These are phyloP conservation scores for Psephotus haematonotus DNA, from an alignment of 2,113 vertebrate genomes.

Conservation along the genomic window DNA sequence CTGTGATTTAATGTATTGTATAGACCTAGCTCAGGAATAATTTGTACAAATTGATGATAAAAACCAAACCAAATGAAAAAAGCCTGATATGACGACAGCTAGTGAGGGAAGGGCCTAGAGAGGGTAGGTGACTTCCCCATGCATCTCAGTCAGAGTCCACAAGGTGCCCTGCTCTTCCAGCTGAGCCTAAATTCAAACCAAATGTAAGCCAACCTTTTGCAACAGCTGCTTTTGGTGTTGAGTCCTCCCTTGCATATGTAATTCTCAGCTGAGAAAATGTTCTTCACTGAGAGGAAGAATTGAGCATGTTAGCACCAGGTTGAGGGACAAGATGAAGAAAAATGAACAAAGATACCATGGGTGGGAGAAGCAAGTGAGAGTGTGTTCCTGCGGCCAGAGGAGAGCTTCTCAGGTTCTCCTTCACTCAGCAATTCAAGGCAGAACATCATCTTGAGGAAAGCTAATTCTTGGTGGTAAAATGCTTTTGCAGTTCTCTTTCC, in stretches of 20 bases:
- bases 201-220: not conserved
- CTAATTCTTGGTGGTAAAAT: not conserved
- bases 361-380: not conserved
- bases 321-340: not conserved
- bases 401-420: not conserved
- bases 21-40: not conserved
- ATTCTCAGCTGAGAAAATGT: not conserved
- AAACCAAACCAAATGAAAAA: not conserved
- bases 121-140: not conserved
- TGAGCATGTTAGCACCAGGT: not conserved
- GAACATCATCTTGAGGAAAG: not conserved
- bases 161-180: not conserved
- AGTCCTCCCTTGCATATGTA: not conserved
- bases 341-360: not conserved
- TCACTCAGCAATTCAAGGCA: not conserved
- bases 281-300: not conserved
- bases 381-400: not conserved
- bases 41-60: conserved; percentile 5
- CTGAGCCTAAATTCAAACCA: not conserved
- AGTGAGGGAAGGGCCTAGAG: not conserved
- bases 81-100: not conserved
- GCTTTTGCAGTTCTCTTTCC: not conserved
- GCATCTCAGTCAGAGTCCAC: not conserved
- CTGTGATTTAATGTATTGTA: not conserved
- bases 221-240: not conserved